These are phyloP conservation scores for Harpagifer antarcticus DNA, from an alignment of 2,797 vertebrate genomes.

Conservation along the genomic window DNA sequence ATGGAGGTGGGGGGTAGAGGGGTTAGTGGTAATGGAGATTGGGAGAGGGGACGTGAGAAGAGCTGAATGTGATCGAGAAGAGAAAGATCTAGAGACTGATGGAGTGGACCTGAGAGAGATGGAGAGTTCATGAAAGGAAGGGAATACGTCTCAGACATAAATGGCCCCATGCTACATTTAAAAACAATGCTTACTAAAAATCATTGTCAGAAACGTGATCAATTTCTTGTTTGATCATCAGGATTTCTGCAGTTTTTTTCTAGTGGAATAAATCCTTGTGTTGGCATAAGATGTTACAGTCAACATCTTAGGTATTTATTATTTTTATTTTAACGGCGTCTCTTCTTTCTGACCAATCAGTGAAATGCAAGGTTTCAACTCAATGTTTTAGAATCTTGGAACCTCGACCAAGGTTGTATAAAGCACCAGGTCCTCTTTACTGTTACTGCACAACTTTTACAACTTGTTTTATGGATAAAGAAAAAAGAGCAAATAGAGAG, in stretches of 20 bases:
- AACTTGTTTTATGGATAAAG: too few species aligned
- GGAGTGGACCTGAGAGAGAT: background rate
- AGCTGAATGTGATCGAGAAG: constrained; percentile 4
- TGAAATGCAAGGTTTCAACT: too few species aligned
- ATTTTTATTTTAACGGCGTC: too few species aligned
- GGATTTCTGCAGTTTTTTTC: background rate
- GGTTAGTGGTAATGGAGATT: constrained; percentile 19
- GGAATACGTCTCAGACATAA: background rate
- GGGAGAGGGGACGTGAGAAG: background rate
- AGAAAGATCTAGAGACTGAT: background rate
- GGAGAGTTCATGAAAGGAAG: constrained; percentile 2
- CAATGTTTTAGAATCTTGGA: too few species aligned
- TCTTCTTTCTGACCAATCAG: too few species aligned
- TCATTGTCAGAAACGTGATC: background rate
- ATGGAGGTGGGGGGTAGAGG: constrained; percentile 53
- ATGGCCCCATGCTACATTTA: background rate
- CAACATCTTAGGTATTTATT: too few species aligned
- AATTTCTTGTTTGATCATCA: background rate
- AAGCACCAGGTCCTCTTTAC: too few species aligned
- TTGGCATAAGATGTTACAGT: too few species aligned
- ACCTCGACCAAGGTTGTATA: too few species aligned
- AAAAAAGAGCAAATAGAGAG: too few species aligned
- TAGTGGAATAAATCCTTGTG: background rate
- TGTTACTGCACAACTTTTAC: too few species aligned
- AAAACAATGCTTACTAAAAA: background rate